Evolutionary conservation across 1,140 invertebrate species (phyloP), one percentile per base, ranked within the genome.

Genomic region (Aphelinus atriplicis): DNA sequence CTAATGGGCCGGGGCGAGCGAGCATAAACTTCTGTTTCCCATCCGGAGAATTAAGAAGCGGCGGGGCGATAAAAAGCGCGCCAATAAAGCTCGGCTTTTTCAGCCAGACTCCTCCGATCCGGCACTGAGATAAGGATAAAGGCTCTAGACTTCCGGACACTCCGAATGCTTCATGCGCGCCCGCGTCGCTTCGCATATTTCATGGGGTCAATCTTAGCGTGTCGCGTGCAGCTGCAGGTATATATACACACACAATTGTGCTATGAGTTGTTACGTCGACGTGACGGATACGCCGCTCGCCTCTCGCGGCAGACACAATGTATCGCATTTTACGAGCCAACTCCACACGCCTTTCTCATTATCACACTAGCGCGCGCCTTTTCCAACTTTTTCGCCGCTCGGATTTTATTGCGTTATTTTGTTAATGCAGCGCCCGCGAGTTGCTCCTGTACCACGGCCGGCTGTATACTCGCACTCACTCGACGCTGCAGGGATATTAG

Each of bases 321-420:
- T 85, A 84, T 82, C 79, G 80, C 79, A 79, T 80, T 85, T 86
- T 85, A 85, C 78, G 84, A 84, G 81, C 78, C 67, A 26, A 26
- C 26, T 26, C 26, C 26, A 26, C 26, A 26, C 26, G 26, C 60
- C 71, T 77, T 78, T 79, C 78, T 79, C 79, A 77, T 69, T 57
- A 4, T 26, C 73, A 69, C 66, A 73, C 67, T 75, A 68, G 46
- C 65, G 57, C 60, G 10, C 48, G 26, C n/a, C 26, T 72, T 48
- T 43, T 43, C 7, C 42, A 1, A 7, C 1, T 5, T 47, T 45
- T 3, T 7, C n/a, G 55, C 2, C 80, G 82, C 84, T 84, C 81
- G 82, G 82, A 87, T 86, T 87, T 87, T 87, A 86, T 84, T 83
- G 84, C 84, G 81, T 84, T 86, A 86, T 87, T 86, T 86, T 86